phyloP scores from a whole-genome alignment of 2,113 vertebrate species.

The Pan troglodytes region NHGRI_mPanTro3-v2.1_pri NC_086015.1:153538501-153539000 shows the following conservation, averaged over 20 bases:
- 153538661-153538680: not conserved
- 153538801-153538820: not conserved
- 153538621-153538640: not conserved
- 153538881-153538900: not conserved
- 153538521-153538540: not conserved
- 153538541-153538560: not conserved
- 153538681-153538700: not conserved
- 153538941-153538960: not conserved
- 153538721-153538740: not conserved
- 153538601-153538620: not conserved
- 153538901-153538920: not conserved
- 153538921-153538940: not conserved
- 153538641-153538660: conserved; percentile 12
- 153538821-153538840: conserved; percentile 39
- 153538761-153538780: not conserved
- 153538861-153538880: not conserved
- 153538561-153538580: not conserved
- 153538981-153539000: not conserved
- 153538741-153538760: conserved; percentile 9
- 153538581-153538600: not conserved
- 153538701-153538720: not conserved
- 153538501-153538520: not conserved
- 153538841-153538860: not conserved
- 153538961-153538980: not conserved
- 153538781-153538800: not conserved